These are phyloP conservation scores for Cyprinodon diabolis DNA, from an alignment of 2,797 vertebrate species.

Conservation along the genomic window DNA sequence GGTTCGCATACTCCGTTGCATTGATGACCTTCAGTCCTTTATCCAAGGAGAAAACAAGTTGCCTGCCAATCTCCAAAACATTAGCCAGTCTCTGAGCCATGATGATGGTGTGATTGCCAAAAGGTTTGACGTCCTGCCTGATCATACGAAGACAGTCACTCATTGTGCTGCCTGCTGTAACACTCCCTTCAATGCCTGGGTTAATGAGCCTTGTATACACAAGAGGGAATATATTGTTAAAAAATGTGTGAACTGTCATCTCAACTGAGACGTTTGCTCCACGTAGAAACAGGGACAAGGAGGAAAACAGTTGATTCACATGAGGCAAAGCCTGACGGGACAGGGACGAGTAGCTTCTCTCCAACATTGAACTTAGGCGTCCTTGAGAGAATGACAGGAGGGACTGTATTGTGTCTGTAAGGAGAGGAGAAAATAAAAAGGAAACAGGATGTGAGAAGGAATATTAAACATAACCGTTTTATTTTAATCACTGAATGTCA, in stretches of 20 bases:
- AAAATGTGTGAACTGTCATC: constrained; percentile 83
- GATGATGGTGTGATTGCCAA: constrained; percentile 82
- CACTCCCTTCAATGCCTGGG: constrained; percentile 64
- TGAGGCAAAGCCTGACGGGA: constrained; percentile 83
- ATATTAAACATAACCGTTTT: not conserved
- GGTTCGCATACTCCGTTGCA: constrained; percentile 77
- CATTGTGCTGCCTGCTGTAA: constrained; percentile 64
- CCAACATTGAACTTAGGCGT: constrained; percentile 86
- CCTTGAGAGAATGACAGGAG: constrained; percentile 88
- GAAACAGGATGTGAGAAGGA: constrained; percentile 12
- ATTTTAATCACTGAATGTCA: no score
- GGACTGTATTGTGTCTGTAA: constrained; percentile 88
- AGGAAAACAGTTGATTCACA: constrained; percentile 87
- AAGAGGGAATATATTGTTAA: constrained; percentile 88
- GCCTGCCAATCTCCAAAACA: constrained; percentile 82
- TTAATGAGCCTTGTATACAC: constrained; percentile 86
- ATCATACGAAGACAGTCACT: constrained; percentile 85
- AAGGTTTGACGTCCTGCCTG: constrained; percentile 88
- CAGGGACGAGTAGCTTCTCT: constrained; percentile 83
- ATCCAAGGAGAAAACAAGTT: constrained; percentile 83
- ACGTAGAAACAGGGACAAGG: constrained; percentile 86
- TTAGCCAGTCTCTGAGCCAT: constrained; percentile 82
- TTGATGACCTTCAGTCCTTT: constrained; percentile 88
- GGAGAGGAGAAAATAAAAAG: constrained; percentile 44
- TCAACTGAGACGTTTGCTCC: constrained; percentile 86